Base-by-base conservation (phyloP, 2,888 invertebrate species). In the Macaria notata region DNA sequence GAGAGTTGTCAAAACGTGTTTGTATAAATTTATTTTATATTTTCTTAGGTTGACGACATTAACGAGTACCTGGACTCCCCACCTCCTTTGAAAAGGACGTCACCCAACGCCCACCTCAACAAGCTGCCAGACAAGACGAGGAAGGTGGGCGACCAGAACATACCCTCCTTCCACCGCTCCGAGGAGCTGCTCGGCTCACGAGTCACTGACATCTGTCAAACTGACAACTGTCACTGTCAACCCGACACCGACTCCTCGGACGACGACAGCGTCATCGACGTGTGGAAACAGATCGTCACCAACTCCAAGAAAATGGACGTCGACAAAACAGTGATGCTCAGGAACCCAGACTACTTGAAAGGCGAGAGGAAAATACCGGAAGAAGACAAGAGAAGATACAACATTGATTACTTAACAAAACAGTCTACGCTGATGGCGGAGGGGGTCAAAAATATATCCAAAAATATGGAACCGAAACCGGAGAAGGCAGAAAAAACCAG, bases 41-140 rank as follows among this genome's bases (percentile, higher is more conserved):
- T 36, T 36, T 36, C 9, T 38, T 69, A 88, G 89, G 92, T 92
- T 69, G 89, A 88, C 62, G 89, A 92, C 70, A 89, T 92, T 49
- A 80, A 82, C 0, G 76, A 81, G 49, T 92, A 91, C 91, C 75
- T 92, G 53, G 91, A 90, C 50, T 82, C 83, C 0, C 81, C 83
- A 0, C 79, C 82, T 0, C 83, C 86, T 0, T 76, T 86, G 3
- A 84, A 83, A 56, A 78, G 88, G 4, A 77, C 78, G 47, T 75
- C 76, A 56, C 84, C 85, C 29, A 86, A 76, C 70, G 56, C 74
- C 0, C 79, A 81, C 3, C 81, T 83, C 8, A 71, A 81, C 73
- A 63, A 73, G 44, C 60, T 78, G 0, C 62, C 70, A 30, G 72
- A 71, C 54, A 79, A 80, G 57, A 65, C 76, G 0, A 64, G 80